Evolutionary conservation across 1,140 invertebrate genomes (phyloP).

Genomic region (Drosophila orosa): DNA sequence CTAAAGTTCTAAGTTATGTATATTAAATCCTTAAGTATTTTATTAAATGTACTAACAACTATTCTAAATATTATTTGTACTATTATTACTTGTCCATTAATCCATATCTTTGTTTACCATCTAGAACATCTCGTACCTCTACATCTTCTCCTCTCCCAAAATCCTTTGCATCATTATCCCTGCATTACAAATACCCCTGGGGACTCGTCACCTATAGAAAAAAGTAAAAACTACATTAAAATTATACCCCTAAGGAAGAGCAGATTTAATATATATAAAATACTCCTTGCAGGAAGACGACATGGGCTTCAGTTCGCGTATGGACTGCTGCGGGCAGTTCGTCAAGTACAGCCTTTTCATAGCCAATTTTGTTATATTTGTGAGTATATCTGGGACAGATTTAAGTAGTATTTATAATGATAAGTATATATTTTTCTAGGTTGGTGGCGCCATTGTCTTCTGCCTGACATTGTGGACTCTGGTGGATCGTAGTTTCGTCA

Average conservation of each 20-base stretch:
- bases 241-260: neutral
- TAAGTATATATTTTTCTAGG: conserved; percentile 83
- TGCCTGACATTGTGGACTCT: conserved; percentile 92
- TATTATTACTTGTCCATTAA: neutral
- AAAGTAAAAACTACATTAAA: conserved; percentile 12
- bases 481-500: conserved; percentile 92
- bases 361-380: conserved; percentile 94
- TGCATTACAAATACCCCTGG: conserved; percentile 2
- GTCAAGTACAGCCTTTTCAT: conserved; percentile 94
- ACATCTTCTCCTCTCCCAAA: conserved; percentile 16
- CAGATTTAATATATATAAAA: neutral
- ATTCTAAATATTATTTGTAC: neutral
- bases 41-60: neutral
- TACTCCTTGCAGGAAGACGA: conserved; percentile 81
- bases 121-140: conserved; percentile 30
- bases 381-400: conserved; percentile 86
- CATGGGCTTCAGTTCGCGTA: conserved; percentile 90
- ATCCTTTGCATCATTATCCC: conserved; percentile 20
- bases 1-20: too few species aligned
- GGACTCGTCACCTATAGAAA: conserved; percentile 5
- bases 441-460: conserved; percentile 91
- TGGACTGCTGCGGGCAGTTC: conserved; percentile 91
- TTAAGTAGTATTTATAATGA: neutral
- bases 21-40: neutral
- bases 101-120: conserved; percentile 14